Evolutionary conservation across 2,888 invertebrate genomes (phyloP), one percentile per base, ranked within the genome.

Genomic region (Sphecodes monilicornis): DNA sequence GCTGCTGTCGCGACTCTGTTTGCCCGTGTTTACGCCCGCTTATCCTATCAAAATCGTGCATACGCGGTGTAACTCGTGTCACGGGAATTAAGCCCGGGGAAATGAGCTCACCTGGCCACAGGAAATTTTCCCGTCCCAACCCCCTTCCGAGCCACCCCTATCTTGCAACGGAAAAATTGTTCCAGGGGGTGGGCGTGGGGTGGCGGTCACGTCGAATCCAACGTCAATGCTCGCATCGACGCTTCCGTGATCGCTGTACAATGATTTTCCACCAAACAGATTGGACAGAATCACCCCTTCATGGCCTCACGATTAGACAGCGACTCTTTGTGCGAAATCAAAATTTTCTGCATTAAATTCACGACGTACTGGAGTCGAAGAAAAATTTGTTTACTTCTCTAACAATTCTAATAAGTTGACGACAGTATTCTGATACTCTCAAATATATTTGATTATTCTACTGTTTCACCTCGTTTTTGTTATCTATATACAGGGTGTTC

Each of bases 41-140:
- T 87, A 82, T 87, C 87, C 87, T 77, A 87, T 87, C 76, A 87
- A 87, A 87, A 87, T 87, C 81, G 77, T 78, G 75, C 78, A 68
- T 80, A 81, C 78, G 76, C 78, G 60, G 64, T 76, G 72, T 69
- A 83, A 85, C 81, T 72, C 83, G 75, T 79, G 76, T 80, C 75
- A 73, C 69, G 76, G 85, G 76, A 80, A 85, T 85, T 85, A 85
- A 78, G 29, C 84, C 36, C 36, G 66, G 60, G 70, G 57, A 75
- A 76, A 80, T 64, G 74, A 75, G 80, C 73, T 69, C n/a, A 39
- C 46, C 57, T 57, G 36, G 46, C 39, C 50, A 2, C 36, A 26
- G 74, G 41, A 74, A 69, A 75, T 43, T 46, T 71, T 72, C 72
- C 36, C 26, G 18, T 26, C 46, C 29, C 43, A 26, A 0, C 41